Evolutionary conservation across 1,140 invertebrate species (phyloP).

Genomic region (Ctenoplectra terminalis): DNA sequence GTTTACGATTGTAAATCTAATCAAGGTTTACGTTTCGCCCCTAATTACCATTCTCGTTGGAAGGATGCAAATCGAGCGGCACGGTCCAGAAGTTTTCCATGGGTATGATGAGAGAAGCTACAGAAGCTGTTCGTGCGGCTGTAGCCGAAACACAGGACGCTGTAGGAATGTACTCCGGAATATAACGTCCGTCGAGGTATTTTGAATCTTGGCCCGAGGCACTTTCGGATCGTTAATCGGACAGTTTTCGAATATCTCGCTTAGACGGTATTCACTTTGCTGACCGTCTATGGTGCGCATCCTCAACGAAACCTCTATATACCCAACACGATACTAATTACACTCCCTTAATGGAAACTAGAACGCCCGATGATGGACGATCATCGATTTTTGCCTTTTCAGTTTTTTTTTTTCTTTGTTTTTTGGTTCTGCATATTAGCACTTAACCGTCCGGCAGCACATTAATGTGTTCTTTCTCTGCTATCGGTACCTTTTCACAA

Average conservation of each 20-base stretch:
- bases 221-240: constrained; percentile 64
- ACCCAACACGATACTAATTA: constrained; percentile 14
- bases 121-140: neutral
- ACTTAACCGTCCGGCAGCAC: too few relatives aligned
- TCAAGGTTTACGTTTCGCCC: constrained; percentile 47
- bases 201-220: constrained; percentile 59
- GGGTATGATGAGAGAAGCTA: constrained; percentile 52
- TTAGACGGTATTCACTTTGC: constrained; percentile 36
- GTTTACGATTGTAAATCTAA: constrained; percentile 51
- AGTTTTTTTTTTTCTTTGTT: too few relatives aligned
- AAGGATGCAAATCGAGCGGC: constrained; percentile 28
- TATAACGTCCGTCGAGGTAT: constrained; percentile 63
- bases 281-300: neutral
- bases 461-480: too few relatives aligned
- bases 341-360: neutral
- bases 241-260: constrained; percentile 65
- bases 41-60: constrained; percentile 41
- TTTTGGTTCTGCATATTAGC: too few relatives aligned
- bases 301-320: too few relatives aligned
- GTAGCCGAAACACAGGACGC: constrained; percentile 41
- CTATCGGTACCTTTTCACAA: too few relatives aligned
- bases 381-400: neutral
- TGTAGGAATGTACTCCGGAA: constrained; percentile 36
- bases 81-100: constrained; percentile 43
- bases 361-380: neutral